Conservation (phyloP, 2,113 vertebrate species). For the Xenopus borealis region DNA sequence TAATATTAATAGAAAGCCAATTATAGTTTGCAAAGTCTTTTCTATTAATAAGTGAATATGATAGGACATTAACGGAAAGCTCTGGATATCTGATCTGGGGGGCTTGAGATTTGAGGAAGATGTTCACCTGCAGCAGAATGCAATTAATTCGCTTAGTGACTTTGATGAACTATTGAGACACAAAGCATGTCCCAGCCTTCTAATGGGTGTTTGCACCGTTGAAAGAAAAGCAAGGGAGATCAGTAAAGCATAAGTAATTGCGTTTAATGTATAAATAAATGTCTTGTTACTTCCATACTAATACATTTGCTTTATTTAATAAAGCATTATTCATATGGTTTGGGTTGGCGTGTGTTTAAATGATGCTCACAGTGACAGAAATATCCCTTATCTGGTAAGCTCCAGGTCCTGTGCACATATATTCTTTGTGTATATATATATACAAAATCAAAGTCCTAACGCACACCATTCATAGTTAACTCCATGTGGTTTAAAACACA, state of each 20-base stretch:
- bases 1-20: slow-evolving; percentile 35
- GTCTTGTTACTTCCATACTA: too few relatives aligned
- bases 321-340: too few relatives aligned
- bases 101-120: background rate
- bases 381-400: too few relatives aligned
- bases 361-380: too few relatives aligned
- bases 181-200: background rate
- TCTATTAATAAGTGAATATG: slow-evolving; percentile 25
- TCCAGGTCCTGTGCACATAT: too few relatives aligned
- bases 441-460: too few relatives aligned
- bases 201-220: background rate
- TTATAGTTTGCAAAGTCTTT: background rate
- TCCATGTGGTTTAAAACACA: too few relatives aligned
- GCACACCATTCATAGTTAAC: too few relatives aligned
- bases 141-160: background rate
- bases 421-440: too few relatives aligned
- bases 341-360: too few relatives aligned
- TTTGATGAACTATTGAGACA: background rate
- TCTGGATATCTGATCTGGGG: background rate
- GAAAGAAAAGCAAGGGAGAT: background rate
- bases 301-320: too few relatives aligned
- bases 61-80: background rate
- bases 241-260: background rate
- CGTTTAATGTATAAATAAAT: background rate
- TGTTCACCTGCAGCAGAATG: too few relatives aligned